phyloP scores from a whole-genome alignment of 2,113 vertebrate genomes.

The Illadopsis cleaveri region DNA sequence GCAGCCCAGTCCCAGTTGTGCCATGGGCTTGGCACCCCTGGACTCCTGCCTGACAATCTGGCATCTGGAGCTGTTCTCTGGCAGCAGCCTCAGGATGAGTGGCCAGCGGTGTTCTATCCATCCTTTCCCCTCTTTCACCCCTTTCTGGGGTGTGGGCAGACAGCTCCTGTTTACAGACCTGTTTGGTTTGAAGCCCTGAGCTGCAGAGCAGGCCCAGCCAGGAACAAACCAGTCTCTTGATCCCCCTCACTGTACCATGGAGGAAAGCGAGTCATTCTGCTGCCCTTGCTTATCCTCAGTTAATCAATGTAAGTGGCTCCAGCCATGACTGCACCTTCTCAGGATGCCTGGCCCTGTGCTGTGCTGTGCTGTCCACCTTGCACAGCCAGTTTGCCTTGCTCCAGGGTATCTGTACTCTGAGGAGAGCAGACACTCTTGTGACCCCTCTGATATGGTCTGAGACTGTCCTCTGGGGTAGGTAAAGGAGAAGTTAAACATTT shows the following conservation, averaged over 20 bases:
- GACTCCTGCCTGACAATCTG: background rate
- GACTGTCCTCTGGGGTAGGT: background rate
- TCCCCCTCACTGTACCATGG: background rate
- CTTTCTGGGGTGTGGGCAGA: background rate
- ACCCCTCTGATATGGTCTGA: background rate
- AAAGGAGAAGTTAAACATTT: background rate
- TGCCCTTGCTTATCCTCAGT: background rate
- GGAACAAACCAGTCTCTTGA: background rate
- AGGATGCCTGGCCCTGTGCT: background rate
- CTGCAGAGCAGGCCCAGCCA: background rate
- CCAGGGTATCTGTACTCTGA: accelerated
- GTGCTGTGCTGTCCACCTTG: accelerated
- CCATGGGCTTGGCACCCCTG: accelerated
- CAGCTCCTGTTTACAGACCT: background rate
- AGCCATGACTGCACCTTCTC: background rate
- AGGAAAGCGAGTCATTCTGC: background rate
- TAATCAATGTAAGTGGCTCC: background rate
- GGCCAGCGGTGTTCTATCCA: background rate
- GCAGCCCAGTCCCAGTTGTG: accelerated
- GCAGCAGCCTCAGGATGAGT: background rate
- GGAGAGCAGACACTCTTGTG: background rate
- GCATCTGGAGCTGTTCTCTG: accelerated
- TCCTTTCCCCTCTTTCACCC: accelerated
- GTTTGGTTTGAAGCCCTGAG: background rate
- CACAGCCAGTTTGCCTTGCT: background rate